A percentile compares a stretch with the other conserved stretches of the same genome.
These are phyloP conservation scores for Volucella zonaria DNA, from an alignment of 2,888 invertebrate species.

Conservation along the genomic window DNA sequence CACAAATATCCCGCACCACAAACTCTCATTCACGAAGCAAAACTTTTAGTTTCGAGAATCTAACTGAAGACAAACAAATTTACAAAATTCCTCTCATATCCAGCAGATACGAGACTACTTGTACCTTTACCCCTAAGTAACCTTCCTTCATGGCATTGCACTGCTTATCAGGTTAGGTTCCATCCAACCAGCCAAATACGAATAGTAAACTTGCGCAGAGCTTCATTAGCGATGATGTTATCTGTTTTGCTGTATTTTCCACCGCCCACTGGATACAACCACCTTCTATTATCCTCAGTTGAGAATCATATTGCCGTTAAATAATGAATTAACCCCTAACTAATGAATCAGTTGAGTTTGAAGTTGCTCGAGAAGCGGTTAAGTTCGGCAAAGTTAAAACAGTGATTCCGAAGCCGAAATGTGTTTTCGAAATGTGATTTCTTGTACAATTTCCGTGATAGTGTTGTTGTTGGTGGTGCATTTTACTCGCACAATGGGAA, in stretches of 20 bases:
- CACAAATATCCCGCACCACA: too few species aligned
- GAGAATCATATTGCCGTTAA: conserved; percentile 19
- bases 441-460: conserved; percentile 13
- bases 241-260: background rate
- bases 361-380: conserved; percentile 47
- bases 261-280: conserved; percentile 25
- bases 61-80: too few species aligned
- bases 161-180: conserved; percentile 23
- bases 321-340: conserved; percentile 34
- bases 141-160: background rate
- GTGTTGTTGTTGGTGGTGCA: conserved; percentile 19
- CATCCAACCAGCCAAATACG: background rate
- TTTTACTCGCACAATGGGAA: conserved; percentile 10
- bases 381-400: background rate
- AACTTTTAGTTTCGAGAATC: too few species aligned
- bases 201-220: conserved; percentile 62
- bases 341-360: conserved; percentile 52
- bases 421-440: conserved; percentile 50
- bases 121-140: background rate
- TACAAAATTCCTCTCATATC: background rate
- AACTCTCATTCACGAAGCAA: too few species aligned
- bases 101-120: background rate
- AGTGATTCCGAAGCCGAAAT: conserved; percentile 28
- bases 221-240: conserved; percentile 39
- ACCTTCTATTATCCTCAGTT: conserved; percentile 2